A percentile compares a stretch with the other conserved stretches of the same genome.
Evolutionary conservation across 1,140 invertebrate genomes (phyloP).

Genomic region (Drosophila pallidifrons): DNA sequence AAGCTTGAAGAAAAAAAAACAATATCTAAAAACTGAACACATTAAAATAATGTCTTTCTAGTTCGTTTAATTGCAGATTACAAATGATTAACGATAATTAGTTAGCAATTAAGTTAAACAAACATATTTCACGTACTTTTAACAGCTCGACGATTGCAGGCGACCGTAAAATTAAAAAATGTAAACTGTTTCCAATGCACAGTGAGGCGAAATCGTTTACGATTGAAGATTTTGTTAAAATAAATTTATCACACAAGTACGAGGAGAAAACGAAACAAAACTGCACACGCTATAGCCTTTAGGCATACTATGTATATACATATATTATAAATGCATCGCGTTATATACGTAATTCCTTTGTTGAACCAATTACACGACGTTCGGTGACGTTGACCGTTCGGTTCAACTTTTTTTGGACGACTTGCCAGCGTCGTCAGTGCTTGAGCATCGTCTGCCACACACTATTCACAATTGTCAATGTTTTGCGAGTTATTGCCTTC

Average conservation of each 20-base stretch:
- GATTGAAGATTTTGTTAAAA: constrained; percentile 10
- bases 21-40: constrained; percentile 21
- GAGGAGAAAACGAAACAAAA: constrained; percentile 22
- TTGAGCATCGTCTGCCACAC: constrained; percentile 50
- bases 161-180: constrained; percentile 23
- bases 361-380: constrained; percentile 66
- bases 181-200: constrained; percentile 1
- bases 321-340: constrained; percentile 50
- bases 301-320: constrained; percentile 1
- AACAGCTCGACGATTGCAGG: constrained; percentile 42
- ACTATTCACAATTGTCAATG: constrained; percentile 42
- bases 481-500: constrained; percentile 46
- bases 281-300: constrained; percentile 13
- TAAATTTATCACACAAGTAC: constrained; percentile 32
- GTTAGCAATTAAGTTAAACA: constrained; percentile 24
- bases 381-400: constrained; percentile 64
- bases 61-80: background rate
- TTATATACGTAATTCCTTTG: constrained; percentile 41
- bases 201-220: constrained; percentile 5
- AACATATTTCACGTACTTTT: constrained; percentile 49
- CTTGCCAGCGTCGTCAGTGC: constrained; percentile 40
- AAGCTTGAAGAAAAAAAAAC: constrained; percentile 3
- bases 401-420: constrained; percentile 33
- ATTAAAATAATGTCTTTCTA: constrained; percentile 6
- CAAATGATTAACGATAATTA: constrained; percentile 20